These are phyloP conservation scores for Campylomormyrus tamandua DNA, from an alignment of 2,113 vertebrate genomes.

Conservation along the genomic window DNA sequence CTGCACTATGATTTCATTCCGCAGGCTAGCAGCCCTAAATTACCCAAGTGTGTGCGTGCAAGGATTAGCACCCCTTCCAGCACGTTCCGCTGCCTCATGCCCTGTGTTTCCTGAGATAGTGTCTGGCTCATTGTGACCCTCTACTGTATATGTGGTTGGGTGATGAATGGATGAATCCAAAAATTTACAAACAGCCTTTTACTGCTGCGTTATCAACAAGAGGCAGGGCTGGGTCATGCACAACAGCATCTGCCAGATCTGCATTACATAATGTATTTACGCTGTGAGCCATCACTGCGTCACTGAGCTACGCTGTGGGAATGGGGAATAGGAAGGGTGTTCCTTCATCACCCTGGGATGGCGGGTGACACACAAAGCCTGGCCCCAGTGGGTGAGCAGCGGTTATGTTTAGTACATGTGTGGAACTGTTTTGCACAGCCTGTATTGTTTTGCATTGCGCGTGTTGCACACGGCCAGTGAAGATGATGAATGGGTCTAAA, in stretches of 20 bases:
- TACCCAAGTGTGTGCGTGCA: neutral
- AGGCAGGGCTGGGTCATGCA: neutral
- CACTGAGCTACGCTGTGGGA: neutral
- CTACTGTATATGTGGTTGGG: neutral
- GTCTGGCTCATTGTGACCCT: neutral
- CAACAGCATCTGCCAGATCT: neutral
- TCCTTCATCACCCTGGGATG: neutral
- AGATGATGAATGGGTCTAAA: neutral
- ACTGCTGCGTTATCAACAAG: neutral
- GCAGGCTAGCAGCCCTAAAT: neutral
- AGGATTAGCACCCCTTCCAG: neutral
- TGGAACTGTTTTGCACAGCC: neutral
- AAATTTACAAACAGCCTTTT: neutral
- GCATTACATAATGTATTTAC: slow-evolving; percentile 1
- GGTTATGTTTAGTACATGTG: neutral
- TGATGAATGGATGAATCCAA: neutral
- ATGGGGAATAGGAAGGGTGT: neutral
- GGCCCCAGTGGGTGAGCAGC: neutral
- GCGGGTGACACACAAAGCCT: neutral
- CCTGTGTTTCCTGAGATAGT: neutral
- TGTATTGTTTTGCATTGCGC: neutral
- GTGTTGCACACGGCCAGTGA: neutral
- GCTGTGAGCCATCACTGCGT: neutral
- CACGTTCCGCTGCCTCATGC: neutral
- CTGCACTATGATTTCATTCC: neutral